Percentiles rank a stretch among this genome's conserved stretches.
phyloP scores from a whole-genome alignment of 2,113 vertebrate genomes.

The Regulus satrapa region DNA sequence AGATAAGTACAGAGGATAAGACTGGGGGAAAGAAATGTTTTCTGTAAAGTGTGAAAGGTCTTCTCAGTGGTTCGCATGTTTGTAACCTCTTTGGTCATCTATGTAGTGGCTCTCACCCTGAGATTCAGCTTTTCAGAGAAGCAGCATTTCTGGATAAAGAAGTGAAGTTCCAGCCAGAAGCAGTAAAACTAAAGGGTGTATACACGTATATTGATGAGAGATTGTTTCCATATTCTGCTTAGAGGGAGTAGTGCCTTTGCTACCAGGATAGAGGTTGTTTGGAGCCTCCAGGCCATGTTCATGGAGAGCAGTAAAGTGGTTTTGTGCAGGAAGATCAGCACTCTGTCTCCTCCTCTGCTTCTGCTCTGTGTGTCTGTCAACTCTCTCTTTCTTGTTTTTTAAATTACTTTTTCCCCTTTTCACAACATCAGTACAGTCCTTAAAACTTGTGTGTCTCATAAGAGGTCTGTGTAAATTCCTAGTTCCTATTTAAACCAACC shows the following conservation, averaged over 20 bases:
- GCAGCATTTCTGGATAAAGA: background rate
- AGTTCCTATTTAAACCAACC: background rate
- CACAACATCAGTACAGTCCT: background rate
- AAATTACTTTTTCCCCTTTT: background rate
- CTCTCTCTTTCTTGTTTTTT: background rate
- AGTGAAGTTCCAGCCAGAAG: background rate
- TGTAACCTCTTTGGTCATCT: background rate
- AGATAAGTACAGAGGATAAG: background rate
- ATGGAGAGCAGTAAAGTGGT: background rate
- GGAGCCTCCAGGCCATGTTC: background rate
- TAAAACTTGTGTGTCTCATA: background rate
- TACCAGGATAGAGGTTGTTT: background rate
- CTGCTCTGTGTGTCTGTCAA: background rate
- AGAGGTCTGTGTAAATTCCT: background rate
- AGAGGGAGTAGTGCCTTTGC: background rate
- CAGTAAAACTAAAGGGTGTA: background rate
- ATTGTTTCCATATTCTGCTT: background rate
- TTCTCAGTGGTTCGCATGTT: background rate
- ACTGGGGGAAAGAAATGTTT: background rate
- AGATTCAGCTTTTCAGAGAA: background rate
- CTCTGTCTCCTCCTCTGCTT: background rate
- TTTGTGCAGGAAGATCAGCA: background rate
- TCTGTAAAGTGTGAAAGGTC: background rate
- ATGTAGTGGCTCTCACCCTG: fast-evolving
- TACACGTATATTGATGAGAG: fast-evolving